Conservation (phyloP, 2,113 vertebrate species). For the Myotis yumanensis region DNA sequence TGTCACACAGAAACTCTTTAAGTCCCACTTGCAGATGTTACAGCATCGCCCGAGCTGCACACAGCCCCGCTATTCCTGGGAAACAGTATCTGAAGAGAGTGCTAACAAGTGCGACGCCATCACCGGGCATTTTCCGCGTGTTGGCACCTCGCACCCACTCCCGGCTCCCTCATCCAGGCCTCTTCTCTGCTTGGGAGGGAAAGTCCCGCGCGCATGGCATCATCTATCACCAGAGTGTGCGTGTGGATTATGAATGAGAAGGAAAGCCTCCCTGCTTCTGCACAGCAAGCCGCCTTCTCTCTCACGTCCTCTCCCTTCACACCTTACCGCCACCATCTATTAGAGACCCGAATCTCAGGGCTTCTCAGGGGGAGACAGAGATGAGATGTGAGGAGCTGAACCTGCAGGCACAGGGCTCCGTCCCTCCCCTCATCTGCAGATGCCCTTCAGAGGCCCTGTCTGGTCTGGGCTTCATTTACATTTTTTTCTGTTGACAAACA, state of each 20-base stretch:
- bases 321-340: constrained; percentile 80
- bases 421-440: constrained; percentile 90
- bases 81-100: constrained; percentile 88
- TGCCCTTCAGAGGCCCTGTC: constrained; percentile 89
- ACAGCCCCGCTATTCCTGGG: constrained; percentile 85
- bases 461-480: constrained; percentile 89
- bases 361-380: constrained; percentile 74
- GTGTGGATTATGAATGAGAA: constrained; percentile 94
- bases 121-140: constrained; percentile 89
- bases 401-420: constrained; percentile 86
- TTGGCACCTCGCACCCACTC: constrained; percentile 85
- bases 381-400: constrained; percentile 79
- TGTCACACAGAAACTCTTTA: constrained; percentile 88
- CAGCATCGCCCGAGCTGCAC: constrained; percentile 85
- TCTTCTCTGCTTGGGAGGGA: constrained; percentile 85
- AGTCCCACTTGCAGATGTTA: constrained; percentile 90
- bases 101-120: constrained; percentile 89
- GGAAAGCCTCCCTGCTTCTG: constrained; percentile 91
- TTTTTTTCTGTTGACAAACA: constrained; percentile 91
- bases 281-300: constrained; percentile 86
- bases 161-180: constrained; percentile 87
- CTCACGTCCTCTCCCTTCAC: constrained; percentile 80
- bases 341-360: constrained; percentile 73
- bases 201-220: constrained; percentile 87
- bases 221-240: constrained; percentile 88